phyloP scores from a whole-genome alignment of 1,140 invertebrate genomes.

The Zaprionus taronus region DNA sequence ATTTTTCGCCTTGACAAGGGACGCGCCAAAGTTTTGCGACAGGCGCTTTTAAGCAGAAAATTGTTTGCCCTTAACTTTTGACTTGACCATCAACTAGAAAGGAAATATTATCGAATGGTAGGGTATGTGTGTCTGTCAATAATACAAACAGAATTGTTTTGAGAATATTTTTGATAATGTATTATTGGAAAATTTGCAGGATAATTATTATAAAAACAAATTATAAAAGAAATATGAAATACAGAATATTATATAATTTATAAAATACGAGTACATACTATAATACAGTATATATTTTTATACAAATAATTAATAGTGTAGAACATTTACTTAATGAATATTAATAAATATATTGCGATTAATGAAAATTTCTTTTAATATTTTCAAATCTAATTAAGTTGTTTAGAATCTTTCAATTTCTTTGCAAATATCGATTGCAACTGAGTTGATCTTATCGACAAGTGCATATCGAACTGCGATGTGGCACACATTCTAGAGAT shows the following conservation, averaged over 20 bases:
- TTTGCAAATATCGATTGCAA: background rate
- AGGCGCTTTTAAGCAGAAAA: slow-evolving; percentile 81
- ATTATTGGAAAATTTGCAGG: no score
- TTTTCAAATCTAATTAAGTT: background rate
- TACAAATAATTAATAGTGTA: no score
- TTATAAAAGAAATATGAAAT: background rate
- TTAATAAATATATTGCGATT: no score
- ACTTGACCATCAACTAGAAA: slow-evolving; percentile 18
- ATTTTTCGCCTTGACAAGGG: slow-evolving; percentile 68
- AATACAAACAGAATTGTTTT: background rate
- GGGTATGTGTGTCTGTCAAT: background rate
- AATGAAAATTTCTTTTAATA: no score
- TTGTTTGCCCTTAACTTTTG: slow-evolving; percentile 80
- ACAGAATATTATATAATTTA: background rate
- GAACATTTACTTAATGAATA: no score
- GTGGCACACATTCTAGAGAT: slow-evolving; percentile 4
- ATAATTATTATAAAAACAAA: background rate
- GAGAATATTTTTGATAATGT: background rate
- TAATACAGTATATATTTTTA: background rate
- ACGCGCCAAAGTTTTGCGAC: slow-evolving; percentile 73
- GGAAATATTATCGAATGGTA: background rate
- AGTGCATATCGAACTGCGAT: slow-evolving; percentile 4
- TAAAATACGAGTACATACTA: background rate
- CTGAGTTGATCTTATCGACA: background rate
- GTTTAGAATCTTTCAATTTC: background rate